Percentiles rank a stretch among this genome's conserved stretches.
Conservation (phyloP, 2,797 vertebrate species). For the Lagocephalus sceleratus region DNA sequence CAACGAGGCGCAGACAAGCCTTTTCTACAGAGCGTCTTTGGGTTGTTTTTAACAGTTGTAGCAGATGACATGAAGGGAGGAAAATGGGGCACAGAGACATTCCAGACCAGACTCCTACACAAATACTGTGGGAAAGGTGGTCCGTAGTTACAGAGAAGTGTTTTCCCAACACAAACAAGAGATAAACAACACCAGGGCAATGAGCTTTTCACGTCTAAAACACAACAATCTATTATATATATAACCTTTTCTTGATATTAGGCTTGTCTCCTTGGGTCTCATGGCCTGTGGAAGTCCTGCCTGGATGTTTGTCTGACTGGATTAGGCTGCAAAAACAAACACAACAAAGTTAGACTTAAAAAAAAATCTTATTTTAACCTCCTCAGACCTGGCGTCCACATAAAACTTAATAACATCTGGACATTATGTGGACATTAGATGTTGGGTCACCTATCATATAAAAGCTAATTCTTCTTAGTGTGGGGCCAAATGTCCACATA, state of each 20-base stretch:
- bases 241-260: conserved; percentile 8
- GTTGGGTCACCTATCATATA: too few relatives aligned
- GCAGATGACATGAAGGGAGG: conserved; percentile 21
- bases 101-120: conserved; percentile 31
- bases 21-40: neutral
- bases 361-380: too few relatives aligned
- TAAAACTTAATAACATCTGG: neutral
- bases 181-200: conserved; percentile 1
- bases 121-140: neutral
- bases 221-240: conserved; percentile 12
- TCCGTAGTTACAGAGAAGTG: conserved; percentile 14
- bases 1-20: conserved; percentile 2
- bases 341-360: neutral
- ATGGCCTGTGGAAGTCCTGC: neutral
- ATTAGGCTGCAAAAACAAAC: conserved; percentile 49
- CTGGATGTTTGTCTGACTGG: neutral
- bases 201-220: too few relatives aligned
- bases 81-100: conserved; percentile 7
- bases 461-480: too few relatives aligned
- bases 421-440: too few relatives aligned
- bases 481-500: too few relatives aligned
- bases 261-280: neutral
- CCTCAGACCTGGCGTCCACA: too few relatives aligned
- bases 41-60: conserved; percentile 3
- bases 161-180: conserved; percentile 9